Evolutionary conservation across 1,140 invertebrate species (phyloP).

Genomic region (Anastrepha obliqua): DNA sequence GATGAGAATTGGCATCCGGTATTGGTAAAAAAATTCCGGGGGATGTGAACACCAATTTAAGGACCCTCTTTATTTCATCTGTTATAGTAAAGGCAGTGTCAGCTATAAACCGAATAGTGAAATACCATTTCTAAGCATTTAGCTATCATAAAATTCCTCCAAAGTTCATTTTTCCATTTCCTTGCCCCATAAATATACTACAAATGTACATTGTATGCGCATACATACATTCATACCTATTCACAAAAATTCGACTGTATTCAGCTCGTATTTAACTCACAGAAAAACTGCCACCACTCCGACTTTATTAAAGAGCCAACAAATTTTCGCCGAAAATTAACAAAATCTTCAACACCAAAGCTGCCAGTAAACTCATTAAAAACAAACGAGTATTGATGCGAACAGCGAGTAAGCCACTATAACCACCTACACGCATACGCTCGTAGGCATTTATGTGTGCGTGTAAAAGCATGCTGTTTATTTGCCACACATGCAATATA

Average conservation of each 20-base stretch:
- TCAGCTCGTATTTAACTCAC: background rate
- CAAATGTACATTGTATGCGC: background rate
- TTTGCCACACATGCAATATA: constrained; percentile 34
- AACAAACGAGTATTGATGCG: constrained; percentile 10
- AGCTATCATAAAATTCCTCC: too few relatives aligned
- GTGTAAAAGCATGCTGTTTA: constrained; percentile 23
- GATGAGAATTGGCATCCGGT: too few relatives aligned
- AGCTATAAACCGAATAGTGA: too few relatives aligned
- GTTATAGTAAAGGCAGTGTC: too few relatives aligned
- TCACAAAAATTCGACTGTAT: background rate
- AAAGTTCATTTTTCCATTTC: too few relatives aligned
- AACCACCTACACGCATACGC: background rate
- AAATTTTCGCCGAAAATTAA: constrained; percentile 24
- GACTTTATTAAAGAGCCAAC: constrained; percentile 30
- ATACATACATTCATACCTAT: background rate
- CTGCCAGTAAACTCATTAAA: constrained; percentile 46
- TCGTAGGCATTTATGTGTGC: background rate
- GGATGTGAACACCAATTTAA: too few relatives aligned
- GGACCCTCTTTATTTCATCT: too few relatives aligned
- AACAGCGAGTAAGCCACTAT: constrained; percentile 34
- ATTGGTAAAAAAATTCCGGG: too few relatives aligned
- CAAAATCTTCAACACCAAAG: constrained; percentile 13
- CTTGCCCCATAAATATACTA: too few relatives aligned
- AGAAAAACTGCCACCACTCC: background rate
- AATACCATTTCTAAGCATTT: too few relatives aligned